These are phyloP conservation scores for Lerema accius DNA, from an alignment of 1,140 invertebrate species.

Conservation along the genomic window DNA sequence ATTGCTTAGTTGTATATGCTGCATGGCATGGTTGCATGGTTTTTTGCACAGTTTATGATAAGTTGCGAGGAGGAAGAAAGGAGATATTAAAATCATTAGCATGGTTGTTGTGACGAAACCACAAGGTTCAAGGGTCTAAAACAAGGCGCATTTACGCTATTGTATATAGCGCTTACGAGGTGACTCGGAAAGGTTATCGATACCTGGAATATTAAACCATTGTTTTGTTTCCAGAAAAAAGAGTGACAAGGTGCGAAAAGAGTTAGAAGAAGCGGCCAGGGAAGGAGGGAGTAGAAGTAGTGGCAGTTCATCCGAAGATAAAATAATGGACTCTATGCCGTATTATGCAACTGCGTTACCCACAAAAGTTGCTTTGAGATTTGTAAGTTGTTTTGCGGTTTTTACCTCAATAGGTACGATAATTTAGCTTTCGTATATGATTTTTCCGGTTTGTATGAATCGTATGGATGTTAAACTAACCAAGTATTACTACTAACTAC, in stretches of 20 bases:
- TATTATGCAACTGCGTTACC: slow-evolving; percentile 85
- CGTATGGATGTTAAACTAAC: too few species aligned
- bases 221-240: slow-evolving; percentile 87
- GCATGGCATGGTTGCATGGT: slow-evolving; percentile 27
- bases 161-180: slow-evolving; percentile 15
- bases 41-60: slow-evolving; percentile 1
- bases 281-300: slow-evolving; percentile 81
- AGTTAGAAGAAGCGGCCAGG: slow-evolving; percentile 94
- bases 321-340: slow-evolving; percentile 66
- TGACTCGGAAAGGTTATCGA: neutral
- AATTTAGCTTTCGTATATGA: too few species aligned
- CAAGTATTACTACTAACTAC: too few species aligned
- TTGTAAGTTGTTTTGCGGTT: slow-evolving; percentile 85
- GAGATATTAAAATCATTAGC: neutral
- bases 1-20: slow-evolving; percentile 3
- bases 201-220: neutral
- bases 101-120: neutral
- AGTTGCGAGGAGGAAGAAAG: too few species aligned
- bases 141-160: slow-evolving; percentile 5
- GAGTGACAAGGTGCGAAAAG: slow-evolving; percentile 93
- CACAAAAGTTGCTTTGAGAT: slow-evolving; percentile 87
- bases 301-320: slow-evolving; percentile 65
- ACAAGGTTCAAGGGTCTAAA: neutral
- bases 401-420: neutral
- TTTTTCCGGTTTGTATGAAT: too few species aligned